These are phyloP conservation scores for Colistium nudipinnis DNA, from an alignment of 2,113 vertebrate genomes.

Conservation along the genomic window DNA sequence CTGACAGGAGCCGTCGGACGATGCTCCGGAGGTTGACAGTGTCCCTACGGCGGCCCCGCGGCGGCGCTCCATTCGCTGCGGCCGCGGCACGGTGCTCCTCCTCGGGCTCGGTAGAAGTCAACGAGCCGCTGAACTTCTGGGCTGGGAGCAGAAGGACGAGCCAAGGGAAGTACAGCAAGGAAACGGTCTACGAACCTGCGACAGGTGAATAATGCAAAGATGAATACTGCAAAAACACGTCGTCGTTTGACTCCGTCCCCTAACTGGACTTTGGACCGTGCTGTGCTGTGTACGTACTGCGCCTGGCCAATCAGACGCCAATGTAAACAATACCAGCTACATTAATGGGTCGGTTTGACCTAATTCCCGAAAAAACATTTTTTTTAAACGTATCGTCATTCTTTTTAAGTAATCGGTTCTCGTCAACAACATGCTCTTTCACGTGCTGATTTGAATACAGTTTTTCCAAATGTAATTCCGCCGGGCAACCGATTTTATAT, in stretches of 20 bases:
- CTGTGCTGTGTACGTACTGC: too few relatives aligned
- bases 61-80: conserved; percentile 13
- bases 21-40: conserved; percentile 53
- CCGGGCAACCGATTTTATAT: too few relatives aligned
- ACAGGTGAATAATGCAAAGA: conserved; percentile 80
- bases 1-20: not conserved
- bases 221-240: not conserved
- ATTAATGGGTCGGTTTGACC: too few relatives aligned
- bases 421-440: too few relatives aligned
- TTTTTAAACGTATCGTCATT: too few relatives aligned
- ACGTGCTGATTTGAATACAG: too few relatives aligned
- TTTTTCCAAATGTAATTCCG: too few relatives aligned
- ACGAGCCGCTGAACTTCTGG: conserved; percentile 89
- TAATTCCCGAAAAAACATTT: too few relatives aligned
- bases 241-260: not conserved
- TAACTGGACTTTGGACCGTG: conserved; percentile 55
- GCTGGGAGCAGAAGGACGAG: conserved; percentile 82
- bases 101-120: conserved; percentile 78
- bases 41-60: conserved; percentile 25
- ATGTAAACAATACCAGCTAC: not conserved
- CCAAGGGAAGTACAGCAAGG: conserved; percentile 68
- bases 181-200: conserved; percentile 90
- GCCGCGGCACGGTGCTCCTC: conserved; percentile 77
- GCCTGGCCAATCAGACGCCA: too few relatives aligned
- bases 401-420: too few relatives aligned